Evolutionary conservation across 2,888 invertebrate species (phyloP).

Genomic region (Eupithecia pulchellata): DNA sequence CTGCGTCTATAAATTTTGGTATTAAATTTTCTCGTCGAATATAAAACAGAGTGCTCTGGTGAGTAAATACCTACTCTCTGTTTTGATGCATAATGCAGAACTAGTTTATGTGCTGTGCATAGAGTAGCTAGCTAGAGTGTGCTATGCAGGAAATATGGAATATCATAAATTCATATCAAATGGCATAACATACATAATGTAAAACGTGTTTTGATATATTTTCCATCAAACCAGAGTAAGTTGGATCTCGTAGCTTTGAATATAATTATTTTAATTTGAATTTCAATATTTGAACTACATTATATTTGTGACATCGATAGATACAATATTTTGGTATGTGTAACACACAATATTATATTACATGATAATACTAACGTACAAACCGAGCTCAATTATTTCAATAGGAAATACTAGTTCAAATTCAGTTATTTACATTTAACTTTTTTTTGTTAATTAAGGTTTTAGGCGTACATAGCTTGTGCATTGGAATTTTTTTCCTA

Average conservation of each 20-base stretch:
- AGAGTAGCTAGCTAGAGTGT: neutral
- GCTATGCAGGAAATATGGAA: neutral
- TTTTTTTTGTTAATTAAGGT: no score
- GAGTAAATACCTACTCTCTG: conserved; percentile 8
- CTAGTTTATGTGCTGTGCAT: conserved; percentile 8
- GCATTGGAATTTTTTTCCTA: neutral
- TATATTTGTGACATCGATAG: neutral
- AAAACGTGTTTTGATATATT: neutral
- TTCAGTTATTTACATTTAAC: no score
- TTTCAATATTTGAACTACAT: neutral
- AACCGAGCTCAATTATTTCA: no score
- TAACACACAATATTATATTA: no score
- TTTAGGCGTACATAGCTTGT: no score
- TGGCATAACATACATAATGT: neutral
- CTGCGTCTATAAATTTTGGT: neutral
- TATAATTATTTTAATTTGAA: neutral
- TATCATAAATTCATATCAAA: neutral
- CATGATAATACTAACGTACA: no score
- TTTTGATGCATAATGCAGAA: conserved; percentile 18
- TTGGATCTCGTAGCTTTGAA: neutral
- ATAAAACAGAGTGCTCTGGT: conserved; percentile 4
- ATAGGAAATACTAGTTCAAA: no score
- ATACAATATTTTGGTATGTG: neutral
- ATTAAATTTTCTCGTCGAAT: neutral
- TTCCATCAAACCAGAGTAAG: neutral